Evolutionary conservation across 2,797 vertebrate species (phyloP).

Genomic region (Gobionotothen gibberifrons): DNA sequence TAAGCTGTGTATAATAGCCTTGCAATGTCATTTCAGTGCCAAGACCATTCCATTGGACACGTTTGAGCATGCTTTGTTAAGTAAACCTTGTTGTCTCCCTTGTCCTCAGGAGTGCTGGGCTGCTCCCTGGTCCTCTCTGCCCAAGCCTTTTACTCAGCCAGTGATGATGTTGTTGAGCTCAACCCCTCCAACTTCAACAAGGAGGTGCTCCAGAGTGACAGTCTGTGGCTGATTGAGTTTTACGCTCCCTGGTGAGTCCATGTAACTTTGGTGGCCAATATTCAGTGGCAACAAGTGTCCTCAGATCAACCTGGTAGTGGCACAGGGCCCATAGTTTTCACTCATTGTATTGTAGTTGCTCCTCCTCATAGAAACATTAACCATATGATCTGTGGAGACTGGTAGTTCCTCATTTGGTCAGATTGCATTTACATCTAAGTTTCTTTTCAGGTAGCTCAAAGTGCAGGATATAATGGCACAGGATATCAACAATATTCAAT

Average conservation of each 20-base stretch:
- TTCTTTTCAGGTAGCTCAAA: background rate
- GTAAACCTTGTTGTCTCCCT: conserved; percentile 8
- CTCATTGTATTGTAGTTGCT: background rate
- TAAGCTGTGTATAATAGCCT: no score
- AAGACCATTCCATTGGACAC: background rate
- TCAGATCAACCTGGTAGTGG: background rate
- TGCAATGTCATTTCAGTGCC: accelerated
- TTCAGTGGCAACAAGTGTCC: conserved; percentile 18
- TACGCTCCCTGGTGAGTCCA: conserved; percentile 95
- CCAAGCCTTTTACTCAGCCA: conserved; percentile 88
- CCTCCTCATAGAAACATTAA: background rate
- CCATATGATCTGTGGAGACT: background rate
- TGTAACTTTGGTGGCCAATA: background rate
- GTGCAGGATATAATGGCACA: background rate
- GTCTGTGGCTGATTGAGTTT: conserved; percentile 96
- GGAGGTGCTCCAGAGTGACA: conserved; percentile 94
- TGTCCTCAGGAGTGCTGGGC: conserved; percentile 85
- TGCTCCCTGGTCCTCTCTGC: conserved; percentile 87
- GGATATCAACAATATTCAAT: background rate
- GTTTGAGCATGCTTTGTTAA: background rate
- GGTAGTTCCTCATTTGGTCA: background rate
- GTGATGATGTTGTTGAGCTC: conserved; percentile 94
- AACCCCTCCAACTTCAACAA: conserved; percentile 93
- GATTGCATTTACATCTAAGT: background rate
- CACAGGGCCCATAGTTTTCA: background rate